A percentile compares a stretch with the other conserved stretches of the same genome.
Evolutionary conservation across 2,113 vertebrate genomes (phyloP).

Genomic region (Ceratotherium simum): DNA sequence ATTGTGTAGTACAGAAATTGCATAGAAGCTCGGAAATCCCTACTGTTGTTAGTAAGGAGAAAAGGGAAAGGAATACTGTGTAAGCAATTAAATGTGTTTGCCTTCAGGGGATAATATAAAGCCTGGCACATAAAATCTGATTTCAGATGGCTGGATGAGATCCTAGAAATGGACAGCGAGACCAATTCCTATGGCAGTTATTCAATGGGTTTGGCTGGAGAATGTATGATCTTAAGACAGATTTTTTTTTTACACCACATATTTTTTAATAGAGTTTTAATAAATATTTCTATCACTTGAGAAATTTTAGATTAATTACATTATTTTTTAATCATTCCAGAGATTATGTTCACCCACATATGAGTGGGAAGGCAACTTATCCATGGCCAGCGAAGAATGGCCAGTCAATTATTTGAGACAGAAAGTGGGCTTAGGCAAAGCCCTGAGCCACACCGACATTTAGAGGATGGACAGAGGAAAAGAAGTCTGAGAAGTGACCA

Average conservation of each 20-base stretch:
- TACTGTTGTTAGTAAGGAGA: not conserved
- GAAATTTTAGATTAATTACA: not conserved
- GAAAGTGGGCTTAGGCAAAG: not conserved
- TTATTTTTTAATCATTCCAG: not conserved
- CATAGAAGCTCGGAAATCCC: not conserved
- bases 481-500: not conserved
- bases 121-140: not conserved
- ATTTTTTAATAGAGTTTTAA: not conserved
- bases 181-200: not conserved
- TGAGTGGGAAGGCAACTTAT: not conserved
- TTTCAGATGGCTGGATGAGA: not conserved
- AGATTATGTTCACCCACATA: not conserved
- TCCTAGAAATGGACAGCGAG: conserved; percentile 36
- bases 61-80: not conserved
- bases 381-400: not conserved
- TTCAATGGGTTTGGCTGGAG: not conserved
- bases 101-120: not conserved
- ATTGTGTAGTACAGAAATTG: not conserved
- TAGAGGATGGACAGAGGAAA: not conserved
- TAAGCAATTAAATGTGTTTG: not conserved
- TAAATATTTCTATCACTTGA: not conserved
- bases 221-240: not conserved
- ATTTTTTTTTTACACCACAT: not conserved
- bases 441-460: not conserved
- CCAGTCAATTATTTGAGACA: not conserved